Conservation (phyloP, 2,888 invertebrate genomes). For the Tenthredo distinguenda region DNA sequence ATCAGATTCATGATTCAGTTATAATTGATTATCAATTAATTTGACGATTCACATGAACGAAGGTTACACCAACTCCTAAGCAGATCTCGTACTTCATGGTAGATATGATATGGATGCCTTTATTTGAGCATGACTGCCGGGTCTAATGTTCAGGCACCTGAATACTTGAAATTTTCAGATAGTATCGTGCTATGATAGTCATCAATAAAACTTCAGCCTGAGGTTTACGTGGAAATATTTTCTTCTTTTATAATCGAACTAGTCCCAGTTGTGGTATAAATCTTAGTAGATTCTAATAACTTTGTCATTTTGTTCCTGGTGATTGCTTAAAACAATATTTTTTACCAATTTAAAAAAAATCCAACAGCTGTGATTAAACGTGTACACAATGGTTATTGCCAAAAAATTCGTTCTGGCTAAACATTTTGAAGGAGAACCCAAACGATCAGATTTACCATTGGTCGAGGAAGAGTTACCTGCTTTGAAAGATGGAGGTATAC, state of each 20-base stretch:
- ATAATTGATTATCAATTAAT: neutral
- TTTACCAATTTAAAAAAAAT: neutral
- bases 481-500: constrained; percentile 84
- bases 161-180: neutral
- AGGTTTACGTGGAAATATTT: neutral
- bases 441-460: constrained; percentile 83
- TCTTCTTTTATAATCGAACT: neutral
- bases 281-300: neutral
- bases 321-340: neutral
- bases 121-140: constrained; percentile 3
- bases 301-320: neutral
- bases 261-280: neutral
- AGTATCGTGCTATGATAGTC: neutral
- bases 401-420: constrained; percentile 84
- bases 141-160: constrained; percentile 17
- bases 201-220: neutral
- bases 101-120: neutral
- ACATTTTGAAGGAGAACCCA: constrained; percentile 85
- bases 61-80: neutral
- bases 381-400: constrained; percentile 79
- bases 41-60: neutral
- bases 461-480: constrained; percentile 85
- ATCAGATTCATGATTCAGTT: neutral
- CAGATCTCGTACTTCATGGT: neutral
- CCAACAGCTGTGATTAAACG: neutral